Percentiles rank a stretch among this genome's conserved stretches.
Conservation (phyloP, 2,113 vertebrate genomes). For the Pterocles gutturalis region DNA sequence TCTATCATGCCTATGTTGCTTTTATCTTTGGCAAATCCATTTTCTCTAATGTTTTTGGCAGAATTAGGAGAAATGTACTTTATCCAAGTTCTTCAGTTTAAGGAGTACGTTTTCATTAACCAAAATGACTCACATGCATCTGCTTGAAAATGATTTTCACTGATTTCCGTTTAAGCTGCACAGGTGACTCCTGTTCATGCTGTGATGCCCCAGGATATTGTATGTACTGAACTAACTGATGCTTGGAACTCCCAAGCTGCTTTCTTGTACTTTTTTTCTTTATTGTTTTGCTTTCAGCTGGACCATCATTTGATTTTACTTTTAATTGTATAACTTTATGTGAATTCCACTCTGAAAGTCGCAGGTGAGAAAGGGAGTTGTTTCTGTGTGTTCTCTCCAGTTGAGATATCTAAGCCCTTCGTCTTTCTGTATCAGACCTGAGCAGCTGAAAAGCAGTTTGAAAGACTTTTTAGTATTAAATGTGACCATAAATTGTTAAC, state of each 20-base stretch:
- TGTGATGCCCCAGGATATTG: neutral
- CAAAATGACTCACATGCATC: slow-evolving; percentile 1
- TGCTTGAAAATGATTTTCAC: neutral
- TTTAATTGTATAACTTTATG: neutral
- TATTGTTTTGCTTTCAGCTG: neutral
- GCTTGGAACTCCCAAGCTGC: rapidly evolving
- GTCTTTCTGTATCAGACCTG: neutral
- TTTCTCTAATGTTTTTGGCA: slow-evolving; percentile 47
- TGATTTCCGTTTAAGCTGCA: neutral
- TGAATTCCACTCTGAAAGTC: neutral
- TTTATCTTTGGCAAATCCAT: slow-evolving; percentile 15
- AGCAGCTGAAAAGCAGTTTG: neutral
- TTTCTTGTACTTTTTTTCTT: rapidly evolving
- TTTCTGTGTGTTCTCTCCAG: neutral
- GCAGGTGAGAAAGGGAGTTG: neutral
- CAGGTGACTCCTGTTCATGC: neutral
- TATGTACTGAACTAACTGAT: neutral
- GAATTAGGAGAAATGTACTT: slow-evolving; percentile 23
- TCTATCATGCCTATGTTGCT: neutral
- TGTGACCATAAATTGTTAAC: neutral
- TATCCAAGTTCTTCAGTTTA: neutral
- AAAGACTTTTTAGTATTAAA: neutral
- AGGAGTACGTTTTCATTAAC: slow-evolving; percentile 3
- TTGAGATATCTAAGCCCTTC: neutral
- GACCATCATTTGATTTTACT: neutral